phyloP scores from a whole-genome alignment of 1,140 invertebrate genomes.

The Piezodorus guildinii region DNA sequence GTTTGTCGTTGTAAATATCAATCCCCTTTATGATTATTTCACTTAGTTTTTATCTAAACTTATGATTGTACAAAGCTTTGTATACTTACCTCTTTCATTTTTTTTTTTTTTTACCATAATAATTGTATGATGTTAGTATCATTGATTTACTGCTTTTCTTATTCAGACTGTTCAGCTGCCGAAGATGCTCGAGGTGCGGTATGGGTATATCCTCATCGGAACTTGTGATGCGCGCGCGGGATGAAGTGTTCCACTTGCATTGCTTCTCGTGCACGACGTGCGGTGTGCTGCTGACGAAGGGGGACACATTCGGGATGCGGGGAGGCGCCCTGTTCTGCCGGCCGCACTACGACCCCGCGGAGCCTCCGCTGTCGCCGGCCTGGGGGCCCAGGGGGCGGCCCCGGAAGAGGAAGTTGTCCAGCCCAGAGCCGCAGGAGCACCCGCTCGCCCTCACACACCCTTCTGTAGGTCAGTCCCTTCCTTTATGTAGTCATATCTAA shows the following conservation, averaged over 20 bases:
- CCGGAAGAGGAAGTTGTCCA: conserved; percentile 60
- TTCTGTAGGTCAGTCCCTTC: conserved; percentile 1
- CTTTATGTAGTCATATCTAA: too few species aligned
- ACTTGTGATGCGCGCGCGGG: conserved; percentile 80
- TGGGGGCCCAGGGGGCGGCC: conserved; percentile 63
- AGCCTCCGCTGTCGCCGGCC: conserved; percentile 44
- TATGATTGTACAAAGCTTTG: too few species aligned
- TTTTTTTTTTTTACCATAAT: too few species aligned
- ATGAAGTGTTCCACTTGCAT: conserved; percentile 78
- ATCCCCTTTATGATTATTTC: too few species aligned
- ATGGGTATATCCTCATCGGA: conserved; percentile 77
- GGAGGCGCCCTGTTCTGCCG: conserved; percentile 38
- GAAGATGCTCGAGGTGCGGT: conserved; percentile 72
- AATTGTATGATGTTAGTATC: too few species aligned
- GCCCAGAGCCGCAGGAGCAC: conserved; percentile 33
- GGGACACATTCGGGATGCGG: conserved; percentile 82
- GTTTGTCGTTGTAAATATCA: too few species aligned
- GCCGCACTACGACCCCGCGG: conserved; percentile 49
- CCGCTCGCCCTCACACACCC: conserved; percentile 20
- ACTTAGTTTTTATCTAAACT: too few species aligned
- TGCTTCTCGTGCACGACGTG: conserved; percentile 86
- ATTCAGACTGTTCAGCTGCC: conserved; percentile 61
- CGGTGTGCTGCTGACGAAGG: conserved; percentile 58
- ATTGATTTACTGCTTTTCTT: conserved; percentile 27
- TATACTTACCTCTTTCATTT: too few species aligned